Base-by-base conservation (phyloP, 2,797 vertebrate genomes). In the Apogon hyalosoma region DNA sequence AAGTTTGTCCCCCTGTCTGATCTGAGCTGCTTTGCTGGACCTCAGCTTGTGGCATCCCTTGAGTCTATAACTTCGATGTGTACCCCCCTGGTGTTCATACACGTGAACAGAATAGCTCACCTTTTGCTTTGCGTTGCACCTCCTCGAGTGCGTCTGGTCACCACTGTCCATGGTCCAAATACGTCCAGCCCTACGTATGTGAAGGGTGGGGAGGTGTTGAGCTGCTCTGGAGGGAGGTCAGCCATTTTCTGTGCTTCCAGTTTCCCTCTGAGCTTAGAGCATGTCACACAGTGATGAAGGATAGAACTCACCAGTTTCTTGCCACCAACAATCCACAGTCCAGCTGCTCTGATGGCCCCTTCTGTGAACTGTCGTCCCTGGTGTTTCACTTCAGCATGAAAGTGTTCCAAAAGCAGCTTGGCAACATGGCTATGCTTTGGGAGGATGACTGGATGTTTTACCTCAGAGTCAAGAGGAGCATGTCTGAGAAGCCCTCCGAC, bases 71-170 rank as follows among this genome's bases (percentile, higher is more conserved):
- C 21, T 24, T 75, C 71, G 0, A 75, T 50, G 11, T 75, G 67
- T 2, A 75, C 41, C 5, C 18, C 71, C 13, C 75, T 49, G 1
- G 60, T 69, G 3, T n/a, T 63, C 55, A 75, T 68, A 4, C 75
- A 78, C 1, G 59, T 75, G 12, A 82, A 69, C 3, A 82, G 43
- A 1, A 78, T 41, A 6, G 60, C 75, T 71, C 75, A 78, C 0
- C 39, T n/a, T 4, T 79, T 78, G n/a, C 55, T 62, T 3, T 61
- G 16, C 2, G 74, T 69, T 2, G 13, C 18, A 0, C 49, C 47
- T 0, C 66, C 66, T 57, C 54, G 50, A 2, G 64, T 81, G 11
- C 47, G 15, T 11, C 39, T 6, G 1, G 65, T 65, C 1, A 60
- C 1, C 0, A 79, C 46, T 0, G 16, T 41, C 68, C 70, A 82